Conservation (phyloP, 2,797 vertebrate species). For the Silurus lanzhouensis region DNA sequence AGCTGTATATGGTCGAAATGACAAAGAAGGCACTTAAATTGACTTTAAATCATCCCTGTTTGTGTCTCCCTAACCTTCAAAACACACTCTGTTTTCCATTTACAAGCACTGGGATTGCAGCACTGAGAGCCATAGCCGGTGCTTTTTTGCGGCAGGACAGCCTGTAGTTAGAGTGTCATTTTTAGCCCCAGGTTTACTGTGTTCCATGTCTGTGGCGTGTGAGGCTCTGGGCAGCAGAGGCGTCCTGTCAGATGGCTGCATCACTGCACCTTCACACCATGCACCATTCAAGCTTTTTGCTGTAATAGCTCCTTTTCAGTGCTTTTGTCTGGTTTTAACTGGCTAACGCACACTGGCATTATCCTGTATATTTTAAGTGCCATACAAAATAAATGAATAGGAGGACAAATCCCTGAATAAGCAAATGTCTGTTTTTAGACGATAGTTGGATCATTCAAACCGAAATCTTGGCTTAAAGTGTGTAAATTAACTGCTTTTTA, state of each 20-base stretch:
- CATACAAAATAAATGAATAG: not conserved
- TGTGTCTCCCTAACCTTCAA: not conserved
- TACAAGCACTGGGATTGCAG: not conserved
- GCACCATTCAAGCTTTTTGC: slow-evolving; percentile 21
- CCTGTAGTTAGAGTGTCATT: slow-evolving; percentile 75
- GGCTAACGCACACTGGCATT: slow-evolving; percentile 40
- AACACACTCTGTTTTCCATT: slow-evolving; percentile 18
- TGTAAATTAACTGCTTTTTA: slow-evolving; percentile 17
- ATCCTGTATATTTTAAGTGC: slow-evolving; percentile 11
- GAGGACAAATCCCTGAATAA: slow-evolving; percentile 9
- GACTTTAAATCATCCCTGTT: not conserved
- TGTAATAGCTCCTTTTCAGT: slow-evolving; percentile 31
- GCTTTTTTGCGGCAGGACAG: slow-evolving; percentile 33
- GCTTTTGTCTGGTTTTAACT: slow-evolving; percentile 43
- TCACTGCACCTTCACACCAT: slow-evolving; percentile 47
- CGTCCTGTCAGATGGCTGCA: slow-evolving; percentile 46
- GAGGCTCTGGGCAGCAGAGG: slow-evolving; percentile 64
- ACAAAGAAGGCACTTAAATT: too few relatives aligned
- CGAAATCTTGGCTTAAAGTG: not conserved
- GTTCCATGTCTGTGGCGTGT: slow-evolving; percentile 68
- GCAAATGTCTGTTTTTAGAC: slow-evolving; percentile 20
- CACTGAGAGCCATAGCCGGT: slow-evolving; percentile 9
- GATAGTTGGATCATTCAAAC: not conserved
- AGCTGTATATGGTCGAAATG: too few relatives aligned
- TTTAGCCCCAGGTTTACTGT: slow-evolving; percentile 71